Evolutionary conservation across 23 tunicate genomes (phyloP).

Genomic region (Halocynthia roretzi): DNA sequence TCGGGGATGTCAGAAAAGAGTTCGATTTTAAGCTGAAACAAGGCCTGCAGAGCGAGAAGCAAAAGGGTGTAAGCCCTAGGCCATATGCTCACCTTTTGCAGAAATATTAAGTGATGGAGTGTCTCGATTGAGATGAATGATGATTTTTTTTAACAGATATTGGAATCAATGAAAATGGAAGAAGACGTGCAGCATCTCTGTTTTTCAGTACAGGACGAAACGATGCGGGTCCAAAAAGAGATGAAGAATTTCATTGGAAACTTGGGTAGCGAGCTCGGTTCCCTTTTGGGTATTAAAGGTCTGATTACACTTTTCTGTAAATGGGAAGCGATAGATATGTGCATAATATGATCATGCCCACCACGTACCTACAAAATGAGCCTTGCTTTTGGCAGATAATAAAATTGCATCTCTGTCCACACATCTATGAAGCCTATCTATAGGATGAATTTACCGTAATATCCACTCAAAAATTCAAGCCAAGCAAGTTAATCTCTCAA

Average conservation of each 20-base stretch:
- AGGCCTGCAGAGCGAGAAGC: background rate
- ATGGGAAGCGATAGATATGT: too few relatives aligned
- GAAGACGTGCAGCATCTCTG: slow-evolving; percentile 41
- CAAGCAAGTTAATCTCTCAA: too few relatives aligned
- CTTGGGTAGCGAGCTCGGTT: slow-evolving; percentile 8
- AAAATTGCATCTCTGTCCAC: too few relatives aligned
- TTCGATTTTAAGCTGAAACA: background rate
- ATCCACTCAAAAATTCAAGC: too few relatives aligned
- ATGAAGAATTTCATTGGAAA: slow-evolving; percentile 26
- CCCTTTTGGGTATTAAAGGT: slow-evolving; percentile 30
- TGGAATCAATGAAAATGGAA: slow-evolving; percentile 49
- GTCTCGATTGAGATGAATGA: background rate
- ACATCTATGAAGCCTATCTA: too few relatives aligned
- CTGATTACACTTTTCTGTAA: background rate
- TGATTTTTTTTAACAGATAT: slow-evolving; percentile 9
- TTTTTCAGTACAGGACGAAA: slow-evolving; percentile 41
- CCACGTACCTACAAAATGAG: too few relatives aligned
- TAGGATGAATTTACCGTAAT: too few relatives aligned
- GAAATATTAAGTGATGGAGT: too few relatives aligned
- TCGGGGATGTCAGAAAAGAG: background rate
- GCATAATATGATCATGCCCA: too few relatives aligned
- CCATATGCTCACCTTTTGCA: background rate
- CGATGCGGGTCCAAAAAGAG: slow-evolving; percentile 46
- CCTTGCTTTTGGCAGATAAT: too few relatives aligned
- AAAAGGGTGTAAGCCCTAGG: background rate